These are phyloP conservation scores for Drosophila affinis DNA, from an alignment of 2,888 invertebrate species.

Conservation along the genomic window DNA sequence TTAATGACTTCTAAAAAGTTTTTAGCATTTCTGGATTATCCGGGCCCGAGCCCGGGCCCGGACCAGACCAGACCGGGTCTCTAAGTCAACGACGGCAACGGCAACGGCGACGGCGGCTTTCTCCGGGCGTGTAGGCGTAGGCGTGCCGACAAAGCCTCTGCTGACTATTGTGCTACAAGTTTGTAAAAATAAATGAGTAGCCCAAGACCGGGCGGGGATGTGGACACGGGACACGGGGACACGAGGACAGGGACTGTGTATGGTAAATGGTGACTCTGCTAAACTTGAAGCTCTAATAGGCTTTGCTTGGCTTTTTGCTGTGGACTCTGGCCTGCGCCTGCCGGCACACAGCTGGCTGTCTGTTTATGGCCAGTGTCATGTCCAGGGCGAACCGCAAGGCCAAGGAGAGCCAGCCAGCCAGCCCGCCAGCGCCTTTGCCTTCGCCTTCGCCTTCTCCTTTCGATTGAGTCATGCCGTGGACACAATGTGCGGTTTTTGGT, in stretches of 20 bases:
- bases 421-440: conserved; percentile 12
- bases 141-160: conserved; percentile 75
- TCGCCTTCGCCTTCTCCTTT: conserved; percentile 21
- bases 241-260: conserved; percentile 16
- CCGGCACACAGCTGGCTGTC: conserved; percentile 34
- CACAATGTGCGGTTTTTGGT: conserved; percentile 73
- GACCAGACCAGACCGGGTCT: conserved; percentile 7
- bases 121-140: conserved; percentile 38
- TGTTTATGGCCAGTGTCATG: conserved; percentile 49
- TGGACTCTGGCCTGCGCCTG: conserved; percentile 29
- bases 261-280: conserved; percentile 25
- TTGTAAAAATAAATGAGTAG: conserved; percentile 77
- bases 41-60: conserved; percentile 34
- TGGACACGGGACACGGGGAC: conserved; percentile 15
- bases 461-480: conserved; percentile 74
- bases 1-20: conserved; percentile 84
- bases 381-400: conserved; percentile 62
- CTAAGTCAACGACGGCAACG: conserved; percentile 31
- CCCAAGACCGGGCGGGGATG: conserved; percentile 4
- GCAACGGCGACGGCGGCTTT: conserved; percentile 20
- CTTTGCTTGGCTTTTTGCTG: not conserved
- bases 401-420: conserved; percentile 42
- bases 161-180: conserved; percentile 76
- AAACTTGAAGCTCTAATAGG: conserved; percentile 36
- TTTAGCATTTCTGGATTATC: conserved; percentile 81